Evolutionary conservation across 2,888 invertebrate genomes (phyloP).

Genomic region (Zygogramma bicolorata): DNA sequence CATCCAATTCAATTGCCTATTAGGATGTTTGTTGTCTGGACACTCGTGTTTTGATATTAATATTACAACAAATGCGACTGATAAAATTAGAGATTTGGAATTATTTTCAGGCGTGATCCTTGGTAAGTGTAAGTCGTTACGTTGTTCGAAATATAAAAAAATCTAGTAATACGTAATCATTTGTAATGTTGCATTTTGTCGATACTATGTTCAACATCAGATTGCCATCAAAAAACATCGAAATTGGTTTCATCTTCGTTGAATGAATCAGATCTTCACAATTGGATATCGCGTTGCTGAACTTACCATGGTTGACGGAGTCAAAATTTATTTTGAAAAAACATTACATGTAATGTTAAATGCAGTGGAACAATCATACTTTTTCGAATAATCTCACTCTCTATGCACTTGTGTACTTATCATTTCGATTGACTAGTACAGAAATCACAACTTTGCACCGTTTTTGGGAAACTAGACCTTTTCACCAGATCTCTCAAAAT

Average conservation of each 20-base stretch:
- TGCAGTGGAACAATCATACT: slow-evolving; percentile 41
- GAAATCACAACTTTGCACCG: slow-evolving; percentile 36
- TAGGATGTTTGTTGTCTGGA: background rate
- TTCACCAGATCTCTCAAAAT: background rate
- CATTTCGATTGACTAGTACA: slow-evolving; percentile 29
- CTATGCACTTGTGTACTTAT: slow-evolving; percentile 44
- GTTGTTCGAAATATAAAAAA: too few relatives aligned
- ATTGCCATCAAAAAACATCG: too few relatives aligned
- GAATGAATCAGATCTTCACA: background rate
- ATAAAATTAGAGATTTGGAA: slow-evolving; percentile 20
- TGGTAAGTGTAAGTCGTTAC: background rate
- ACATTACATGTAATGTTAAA: slow-evolving; percentile 18
- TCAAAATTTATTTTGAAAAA: slow-evolving; percentile 21
- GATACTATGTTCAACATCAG: too few relatives aligned
- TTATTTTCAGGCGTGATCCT: background rate
- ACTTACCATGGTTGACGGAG: background rate
- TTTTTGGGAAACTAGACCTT: slow-evolving; percentile 27
- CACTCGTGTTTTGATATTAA: background rate
- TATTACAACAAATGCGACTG: slow-evolving; percentile 26
- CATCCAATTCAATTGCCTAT: background rate
- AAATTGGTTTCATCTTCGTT: too few relatives aligned
- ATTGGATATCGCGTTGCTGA: background rate
- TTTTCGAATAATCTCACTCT: slow-evolving; percentile 30
- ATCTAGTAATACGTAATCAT: too few relatives aligned
- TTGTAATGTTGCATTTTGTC: too few relatives aligned